phyloP scores from a whole-genome alignment of 2,113 vertebrate species.

The Glaucomys volans region DNA sequence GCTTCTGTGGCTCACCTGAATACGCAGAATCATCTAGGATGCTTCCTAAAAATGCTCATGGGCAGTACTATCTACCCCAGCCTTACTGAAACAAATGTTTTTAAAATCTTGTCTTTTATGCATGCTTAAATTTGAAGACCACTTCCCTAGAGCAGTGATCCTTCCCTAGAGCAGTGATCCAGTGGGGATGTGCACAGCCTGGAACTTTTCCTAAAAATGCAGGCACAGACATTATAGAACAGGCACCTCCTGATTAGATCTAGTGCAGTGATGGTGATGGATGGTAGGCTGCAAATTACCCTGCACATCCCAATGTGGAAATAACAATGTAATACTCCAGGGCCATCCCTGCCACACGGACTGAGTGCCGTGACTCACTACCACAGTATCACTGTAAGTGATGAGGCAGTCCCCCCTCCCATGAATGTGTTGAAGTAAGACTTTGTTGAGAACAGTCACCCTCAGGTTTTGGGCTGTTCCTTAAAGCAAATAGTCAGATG shows the following conservation, averaged over 20 bases:
- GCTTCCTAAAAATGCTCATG: neutral
- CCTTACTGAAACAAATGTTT: neutral
- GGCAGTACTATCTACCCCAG: neutral
- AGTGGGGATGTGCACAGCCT: neutral
- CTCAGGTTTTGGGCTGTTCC: neutral
- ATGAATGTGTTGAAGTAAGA: neutral
- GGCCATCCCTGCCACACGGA: neutral
- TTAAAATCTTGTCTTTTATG: neutral
- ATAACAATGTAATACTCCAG: neutral
- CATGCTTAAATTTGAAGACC: neutral
- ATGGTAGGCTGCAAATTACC: neutral
- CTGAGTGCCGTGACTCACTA: neutral
- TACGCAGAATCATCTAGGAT: neutral
- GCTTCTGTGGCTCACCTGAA: neutral
- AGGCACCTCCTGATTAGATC: neutral
- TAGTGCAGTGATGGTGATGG: neutral
- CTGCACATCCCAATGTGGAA: neutral
- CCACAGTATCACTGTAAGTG: neutral
- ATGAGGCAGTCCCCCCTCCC: neutral
- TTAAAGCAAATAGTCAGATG: neutral
- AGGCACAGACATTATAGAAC: neutral
- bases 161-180: neutral
- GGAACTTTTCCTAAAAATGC: neutral
- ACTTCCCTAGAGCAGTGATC: neutral
- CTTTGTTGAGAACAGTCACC: neutral